These are phyloP conservation scores for Oreocharis arfaki DNA, from an alignment of 2,113 vertebrate genomes.

Conservation along the genomic window DNA sequence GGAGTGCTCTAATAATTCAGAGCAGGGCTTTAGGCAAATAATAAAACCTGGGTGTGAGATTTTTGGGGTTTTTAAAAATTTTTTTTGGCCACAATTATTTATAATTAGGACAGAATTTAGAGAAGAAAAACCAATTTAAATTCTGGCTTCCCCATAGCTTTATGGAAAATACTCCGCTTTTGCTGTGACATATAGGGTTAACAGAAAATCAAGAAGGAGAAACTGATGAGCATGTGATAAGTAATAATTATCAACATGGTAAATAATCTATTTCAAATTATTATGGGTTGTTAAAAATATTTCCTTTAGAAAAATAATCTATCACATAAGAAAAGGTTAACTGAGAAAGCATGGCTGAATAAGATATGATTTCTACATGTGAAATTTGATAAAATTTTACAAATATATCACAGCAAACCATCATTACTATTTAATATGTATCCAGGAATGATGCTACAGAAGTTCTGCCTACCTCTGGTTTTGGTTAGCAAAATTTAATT, in stretches of 20 bases:
- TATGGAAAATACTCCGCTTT: slow-evolving; percentile 45
- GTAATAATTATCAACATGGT: slow-evolving; percentile 49
- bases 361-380: neutral
- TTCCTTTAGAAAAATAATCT: slow-evolving; percentile 56
- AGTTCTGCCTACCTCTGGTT: neutral
- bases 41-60: slow-evolving; percentile 34
- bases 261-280: slow-evolving; percentile 59
- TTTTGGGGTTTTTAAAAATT: neutral
- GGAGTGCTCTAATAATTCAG: neutral
- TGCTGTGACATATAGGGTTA: slow-evolving; percentile 29
- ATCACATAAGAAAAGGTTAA: slow-evolving; percentile 52
- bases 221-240: slow-evolving; percentile 40
- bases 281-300: slow-evolving; percentile 40
- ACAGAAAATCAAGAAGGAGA: slow-evolving; percentile 34
- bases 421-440: neutral
- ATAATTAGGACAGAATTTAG: slow-evolving; percentile 53
- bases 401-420: neutral
- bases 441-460: neutral
- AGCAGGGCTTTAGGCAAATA: neutral
- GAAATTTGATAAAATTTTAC: neutral
- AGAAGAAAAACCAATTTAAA: slow-evolving; percentile 58
- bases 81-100: slow-evolving; percentile 18
- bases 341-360: neutral
- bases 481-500: slow-evolving; percentile 13
- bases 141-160: slow-evolving; percentile 39